phyloP scores from a whole-genome alignment of 2,888 invertebrate genomes.

The Priocnemis perturbator region DNA sequence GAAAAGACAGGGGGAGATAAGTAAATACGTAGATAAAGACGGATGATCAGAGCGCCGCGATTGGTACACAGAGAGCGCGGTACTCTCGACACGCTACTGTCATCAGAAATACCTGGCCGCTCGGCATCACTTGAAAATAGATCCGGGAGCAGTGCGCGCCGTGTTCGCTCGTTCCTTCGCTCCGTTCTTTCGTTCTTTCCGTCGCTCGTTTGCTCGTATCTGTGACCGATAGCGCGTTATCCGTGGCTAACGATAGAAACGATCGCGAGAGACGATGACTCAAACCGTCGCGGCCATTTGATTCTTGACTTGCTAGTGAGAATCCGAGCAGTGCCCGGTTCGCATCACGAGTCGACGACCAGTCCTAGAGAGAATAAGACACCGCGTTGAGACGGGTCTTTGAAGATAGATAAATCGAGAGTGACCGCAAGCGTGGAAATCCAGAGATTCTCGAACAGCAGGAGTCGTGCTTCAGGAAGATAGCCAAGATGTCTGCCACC shows the following conservation, averaged over 20 bases:
- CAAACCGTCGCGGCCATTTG: too few relatives aligned
- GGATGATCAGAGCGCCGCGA: too few relatives aligned
- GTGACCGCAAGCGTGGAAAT: too few relatives aligned
- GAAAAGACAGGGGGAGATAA: too few relatives aligned
- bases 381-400: neutral
- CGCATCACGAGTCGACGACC: too few relatives aligned
- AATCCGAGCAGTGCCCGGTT: neutral
- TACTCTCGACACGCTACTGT: constrained; percentile 30
- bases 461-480: neutral
- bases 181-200: neutral
- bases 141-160: constrained; percentile 53
- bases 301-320: neutral
- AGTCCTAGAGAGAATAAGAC: neutral
- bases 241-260: neutral
- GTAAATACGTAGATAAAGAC: too few relatives aligned
- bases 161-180: constrained; percentile 37
- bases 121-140: constrained; percentile 59
- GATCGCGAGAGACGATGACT: too few relatives aligned
- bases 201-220: neutral
- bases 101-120: constrained; percentile 55
- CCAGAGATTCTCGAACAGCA: too few relatives aligned
- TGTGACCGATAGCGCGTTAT: neutral
- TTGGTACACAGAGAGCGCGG: too few relatives aligned
- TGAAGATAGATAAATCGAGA: too few relatives aligned
- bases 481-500: constrained; percentile 48